These are phyloP conservation scores for Dysdera silvatica DNA, from an alignment of 1,140 invertebrate genomes.

Conservation along the genomic window DNA sequence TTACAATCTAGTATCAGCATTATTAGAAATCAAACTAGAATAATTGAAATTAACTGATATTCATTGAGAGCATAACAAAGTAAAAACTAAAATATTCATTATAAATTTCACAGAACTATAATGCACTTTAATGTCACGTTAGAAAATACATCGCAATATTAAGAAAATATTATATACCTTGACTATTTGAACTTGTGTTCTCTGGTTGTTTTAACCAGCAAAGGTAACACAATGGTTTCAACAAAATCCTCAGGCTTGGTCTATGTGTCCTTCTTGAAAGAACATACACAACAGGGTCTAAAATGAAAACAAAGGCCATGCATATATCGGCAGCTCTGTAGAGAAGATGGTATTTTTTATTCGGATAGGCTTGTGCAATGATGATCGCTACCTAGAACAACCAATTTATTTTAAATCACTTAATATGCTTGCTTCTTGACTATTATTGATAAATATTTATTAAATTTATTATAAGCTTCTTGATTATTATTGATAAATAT, in stretches of 20 bases:
- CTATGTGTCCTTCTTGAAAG: constrained; percentile 38
- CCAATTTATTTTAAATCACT: neutral
- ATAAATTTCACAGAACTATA: neutral
- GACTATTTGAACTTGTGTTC: neutral
- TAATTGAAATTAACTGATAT: neutral
- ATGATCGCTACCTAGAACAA: constrained; percentile 59
- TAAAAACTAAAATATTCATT: neutral
- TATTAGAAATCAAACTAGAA: neutral
- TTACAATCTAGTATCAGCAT: neutral
- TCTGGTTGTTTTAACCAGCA: constrained; percentile 14
- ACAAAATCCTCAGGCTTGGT: constrained; percentile 22
- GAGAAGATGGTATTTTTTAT: constrained; percentile 42
- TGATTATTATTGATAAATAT: no score
- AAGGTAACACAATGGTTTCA: constrained; percentile 32
- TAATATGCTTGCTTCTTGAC: neutral
- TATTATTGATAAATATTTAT: no score
- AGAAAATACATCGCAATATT: neutral
- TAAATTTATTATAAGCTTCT: neutral
- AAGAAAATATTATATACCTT: neutral
- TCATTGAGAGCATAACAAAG: neutral
- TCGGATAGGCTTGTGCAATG: constrained; percentile 49
- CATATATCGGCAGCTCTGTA: constrained; percentile 59
- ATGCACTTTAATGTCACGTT: neutral
- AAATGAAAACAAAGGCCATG: constrained; percentile 68
- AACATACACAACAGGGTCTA: constrained; percentile 75